Evolutionary conservation across 2,113 vertebrate genomes (phyloP).

Genomic region (Tringa solitaria): DNA sequence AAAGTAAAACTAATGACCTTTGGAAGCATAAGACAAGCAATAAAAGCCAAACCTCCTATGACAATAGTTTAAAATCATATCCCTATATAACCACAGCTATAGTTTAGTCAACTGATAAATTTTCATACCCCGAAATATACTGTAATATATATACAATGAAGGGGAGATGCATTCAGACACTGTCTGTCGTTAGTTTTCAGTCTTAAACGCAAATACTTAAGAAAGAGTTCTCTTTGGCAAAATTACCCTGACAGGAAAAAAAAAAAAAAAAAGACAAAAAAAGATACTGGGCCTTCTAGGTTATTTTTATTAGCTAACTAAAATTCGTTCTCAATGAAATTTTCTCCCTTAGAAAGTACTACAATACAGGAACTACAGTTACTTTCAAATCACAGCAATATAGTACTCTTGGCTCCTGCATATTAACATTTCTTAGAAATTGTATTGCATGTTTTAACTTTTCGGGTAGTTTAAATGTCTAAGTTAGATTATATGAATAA

Average conservation of each 20-base stretch:
- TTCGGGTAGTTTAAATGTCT: constrained; percentile 25
- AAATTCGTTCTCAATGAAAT: neutral
- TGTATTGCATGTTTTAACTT: constrained; percentile 33
- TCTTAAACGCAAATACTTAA: neutral
- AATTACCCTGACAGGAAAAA: neutral
- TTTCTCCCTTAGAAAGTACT: neutral
- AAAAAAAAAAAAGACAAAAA: neutral
- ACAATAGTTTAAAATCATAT: neutral
- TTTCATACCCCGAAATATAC: neutral
- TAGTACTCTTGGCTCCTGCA: neutral
- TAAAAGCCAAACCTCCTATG: neutral
- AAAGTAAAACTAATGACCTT: neutral
- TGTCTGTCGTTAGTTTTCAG: neutral
- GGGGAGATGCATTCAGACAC: neutral
- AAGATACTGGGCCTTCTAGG: neutral
- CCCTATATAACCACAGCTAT: neutral
- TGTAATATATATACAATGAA: neutral
- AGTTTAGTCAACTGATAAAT: neutral
- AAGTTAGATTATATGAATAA: constrained; percentile 52
- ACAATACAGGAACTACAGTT: neutral
- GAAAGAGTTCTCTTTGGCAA: neutral
- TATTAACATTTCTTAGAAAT: constrained; percentile 35
- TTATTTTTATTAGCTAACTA: neutral
- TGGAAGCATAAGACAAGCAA: neutral
- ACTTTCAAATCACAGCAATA: neutral